Evolutionary conservation across 2,797 vertebrate species (phyloP).

Genomic region (Aldrovandia affinis): DNA sequence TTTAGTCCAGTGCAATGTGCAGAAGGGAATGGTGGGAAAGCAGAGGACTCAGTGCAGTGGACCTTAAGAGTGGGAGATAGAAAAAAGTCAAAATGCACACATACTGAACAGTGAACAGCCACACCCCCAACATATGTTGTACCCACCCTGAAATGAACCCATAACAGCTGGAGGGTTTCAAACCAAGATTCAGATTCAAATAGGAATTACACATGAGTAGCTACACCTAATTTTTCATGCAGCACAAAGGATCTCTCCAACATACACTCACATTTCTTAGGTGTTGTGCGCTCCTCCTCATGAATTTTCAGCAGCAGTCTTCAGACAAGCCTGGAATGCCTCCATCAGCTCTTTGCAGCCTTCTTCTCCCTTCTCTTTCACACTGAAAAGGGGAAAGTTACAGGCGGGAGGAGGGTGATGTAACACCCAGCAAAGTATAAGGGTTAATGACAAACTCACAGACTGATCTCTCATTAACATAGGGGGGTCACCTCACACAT

Average conservation of each 20-base stretch:
- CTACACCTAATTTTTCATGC: not conserved
- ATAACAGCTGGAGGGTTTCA: not conserved
- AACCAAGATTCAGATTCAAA: not conserved
- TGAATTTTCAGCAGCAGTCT: conserved; percentile 64
- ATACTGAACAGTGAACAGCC: not conserved
- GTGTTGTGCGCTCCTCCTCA: conserved; percentile 43
- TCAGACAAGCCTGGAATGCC: conserved; percentile 71
- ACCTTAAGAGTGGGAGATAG: conserved; percentile 43
- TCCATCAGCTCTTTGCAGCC: conserved; percentile 71
- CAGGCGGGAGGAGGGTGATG: not conserved
- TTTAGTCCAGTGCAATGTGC: conserved; percentile 50
- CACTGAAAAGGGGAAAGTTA: conserved; percentile 58
- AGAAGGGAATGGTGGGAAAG: conserved; percentile 51
- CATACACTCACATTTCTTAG: conserved; percentile 1
- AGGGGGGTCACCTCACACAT: not conserved
- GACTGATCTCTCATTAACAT: conserved; percentile 21
- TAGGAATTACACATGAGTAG: not conserved
- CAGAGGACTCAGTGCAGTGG: conserved; percentile 43
- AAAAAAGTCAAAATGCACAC: conserved; percentile 23
- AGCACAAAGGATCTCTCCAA: not conserved
- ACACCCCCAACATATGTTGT: not conserved
- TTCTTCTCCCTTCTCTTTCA: conserved; percentile 63
- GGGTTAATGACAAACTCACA: not conserved
- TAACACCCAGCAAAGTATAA: not conserved
- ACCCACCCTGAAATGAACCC: not conserved